phyloP scores from a whole-genome alignment of 30 jellyfish, hydroid and myxozoan species.

The Aurelia sp. region DNA sequence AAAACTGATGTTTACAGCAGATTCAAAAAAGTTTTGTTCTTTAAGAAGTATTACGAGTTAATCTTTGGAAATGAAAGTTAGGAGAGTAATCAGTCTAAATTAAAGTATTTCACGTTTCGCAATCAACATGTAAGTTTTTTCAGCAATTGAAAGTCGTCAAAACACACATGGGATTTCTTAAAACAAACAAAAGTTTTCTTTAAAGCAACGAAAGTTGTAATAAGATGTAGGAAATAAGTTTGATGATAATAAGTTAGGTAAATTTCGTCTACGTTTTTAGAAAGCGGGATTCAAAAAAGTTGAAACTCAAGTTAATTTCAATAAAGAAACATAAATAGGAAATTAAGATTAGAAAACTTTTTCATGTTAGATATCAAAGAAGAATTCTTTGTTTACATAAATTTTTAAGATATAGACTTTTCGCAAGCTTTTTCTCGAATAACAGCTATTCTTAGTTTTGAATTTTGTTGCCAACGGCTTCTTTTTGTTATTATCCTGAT shows the following conservation, averaged over 20 bases:
- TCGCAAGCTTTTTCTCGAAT: too few relatives aligned
- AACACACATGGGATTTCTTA: constrained; percentile 21
- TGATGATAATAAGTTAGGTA: constrained; percentile 15
- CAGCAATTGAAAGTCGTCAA: neutral
- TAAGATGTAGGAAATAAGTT: neutral
- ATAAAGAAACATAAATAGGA: constrained; percentile 24
- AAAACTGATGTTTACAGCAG: constrained; percentile 33
- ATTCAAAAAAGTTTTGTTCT: constrained; percentile 17
- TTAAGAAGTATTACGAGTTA: constrained; percentile 1
- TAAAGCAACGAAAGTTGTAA: too few relatives aligned
- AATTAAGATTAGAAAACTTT: constrained; percentile 34
- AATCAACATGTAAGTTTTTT: too few relatives aligned
- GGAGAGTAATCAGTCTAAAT: constrained; percentile 17
- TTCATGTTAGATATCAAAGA: neutral
- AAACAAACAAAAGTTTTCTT: constrained; percentile 21
- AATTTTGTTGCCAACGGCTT: too few relatives aligned
- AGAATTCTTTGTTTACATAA: too few relatives aligned
- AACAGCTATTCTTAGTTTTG: too few relatives aligned
- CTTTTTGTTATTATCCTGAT: too few relatives aligned
- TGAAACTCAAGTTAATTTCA: constrained; percentile 7
- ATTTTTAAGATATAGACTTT: too few relatives aligned
- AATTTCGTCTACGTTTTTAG: constrained; percentile 20
- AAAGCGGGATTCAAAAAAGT: too few relatives aligned
- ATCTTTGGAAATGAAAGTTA: constrained; percentile 6
- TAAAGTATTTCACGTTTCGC: neutral